Evolutionary conservation across 2,113 vertebrate species (phyloP).

Genomic region (Tichodroma muraria): DNA sequence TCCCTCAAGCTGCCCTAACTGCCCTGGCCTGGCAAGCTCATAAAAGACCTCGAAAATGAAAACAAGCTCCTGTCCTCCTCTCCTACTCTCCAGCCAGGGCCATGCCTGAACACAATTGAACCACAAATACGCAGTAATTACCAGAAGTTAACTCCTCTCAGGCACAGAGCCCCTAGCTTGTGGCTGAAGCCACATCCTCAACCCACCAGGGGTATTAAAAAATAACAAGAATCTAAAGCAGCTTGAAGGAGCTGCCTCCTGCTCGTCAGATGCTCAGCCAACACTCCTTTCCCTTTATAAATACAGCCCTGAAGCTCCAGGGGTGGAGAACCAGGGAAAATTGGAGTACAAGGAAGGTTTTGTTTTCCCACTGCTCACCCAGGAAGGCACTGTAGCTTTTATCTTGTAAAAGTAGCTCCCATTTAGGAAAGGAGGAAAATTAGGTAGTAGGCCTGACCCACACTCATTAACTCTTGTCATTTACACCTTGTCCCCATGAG

Average conservation of each 20-base stretch:
- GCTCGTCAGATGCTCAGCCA: not conserved
- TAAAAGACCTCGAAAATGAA: not conserved
- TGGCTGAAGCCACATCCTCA: constrained; percentile 2
- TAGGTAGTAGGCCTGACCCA: not conserved
- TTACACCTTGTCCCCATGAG: not conserved
- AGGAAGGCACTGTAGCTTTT: not conserved
- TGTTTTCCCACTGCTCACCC: not conserved
- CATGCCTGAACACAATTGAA: not conserved
- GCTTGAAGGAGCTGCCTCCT: not conserved
- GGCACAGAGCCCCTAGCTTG: not conserved
- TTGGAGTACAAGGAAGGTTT: not conserved
- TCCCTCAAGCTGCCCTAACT: not conserved
- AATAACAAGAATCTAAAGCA: not conserved
- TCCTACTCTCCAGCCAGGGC: not conserved
- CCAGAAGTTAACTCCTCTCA: not conserved
- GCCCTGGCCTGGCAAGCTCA: not conserved
- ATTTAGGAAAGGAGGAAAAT: not conserved
- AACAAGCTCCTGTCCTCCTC: not conserved
- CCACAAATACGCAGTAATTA: not conserved
- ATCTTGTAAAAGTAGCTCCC: not conserved
- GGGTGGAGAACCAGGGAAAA: not conserved
- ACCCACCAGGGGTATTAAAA: not conserved
- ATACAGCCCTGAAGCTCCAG: not conserved
- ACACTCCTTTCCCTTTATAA: not conserved
- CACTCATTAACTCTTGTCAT: accelerated